These are phyloP conservation scores for Dasypogon diadema DNA, from an alignment of 2,888 invertebrate species.

Conservation along the genomic window DNA sequence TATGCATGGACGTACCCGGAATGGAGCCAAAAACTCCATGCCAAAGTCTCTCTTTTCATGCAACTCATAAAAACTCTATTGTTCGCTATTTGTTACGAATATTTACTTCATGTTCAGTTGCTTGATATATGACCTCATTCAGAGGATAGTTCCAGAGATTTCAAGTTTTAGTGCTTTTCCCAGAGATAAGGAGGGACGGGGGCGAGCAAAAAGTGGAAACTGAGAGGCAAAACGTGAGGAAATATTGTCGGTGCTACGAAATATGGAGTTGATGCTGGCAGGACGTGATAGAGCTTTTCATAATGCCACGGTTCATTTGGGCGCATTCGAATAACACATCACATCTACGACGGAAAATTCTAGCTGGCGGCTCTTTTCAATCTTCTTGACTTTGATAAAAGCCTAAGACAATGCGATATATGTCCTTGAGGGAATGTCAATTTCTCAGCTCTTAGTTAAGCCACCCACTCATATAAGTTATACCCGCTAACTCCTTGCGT, in stretches of 20 bases:
- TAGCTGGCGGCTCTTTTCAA: neutral
- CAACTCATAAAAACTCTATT: conserved; percentile 55
- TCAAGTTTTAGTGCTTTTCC: conserved; percentile 42
- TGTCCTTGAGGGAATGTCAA: conserved; percentile 25
- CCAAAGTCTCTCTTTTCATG: conserved; percentile 47
- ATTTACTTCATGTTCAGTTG: conserved; percentile 53
- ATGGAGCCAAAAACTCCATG: conserved; percentile 13
- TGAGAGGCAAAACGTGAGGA: conserved; percentile 31
- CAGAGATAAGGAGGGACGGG: neutral
- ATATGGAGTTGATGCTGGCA: conserved; percentile 3
- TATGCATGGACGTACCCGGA: conserved; percentile 31
- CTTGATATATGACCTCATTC: conserved; percentile 49
- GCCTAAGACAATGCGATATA: conserved; percentile 1
- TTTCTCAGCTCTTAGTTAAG: conserved; percentile 38
- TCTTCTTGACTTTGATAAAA: conserved; percentile 14
- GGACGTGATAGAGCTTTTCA: conserved; percentile 36
- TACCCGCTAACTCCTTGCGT: conserved; percentile 35
- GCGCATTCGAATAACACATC: neutral
- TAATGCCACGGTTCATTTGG: conserved; percentile 35
- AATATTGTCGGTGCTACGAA: conserved; percentile 28
- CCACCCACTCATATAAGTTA: conserved; percentile 17
- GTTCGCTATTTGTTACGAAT: conserved; percentile 55
- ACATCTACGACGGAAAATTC: neutral
- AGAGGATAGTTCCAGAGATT: conserved; percentile 49
- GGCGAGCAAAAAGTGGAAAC: conserved; percentile 9